phyloP scores from a whole-genome alignment of 2,113 vertebrate genomes.

The Danionella cerebrum region DNA sequence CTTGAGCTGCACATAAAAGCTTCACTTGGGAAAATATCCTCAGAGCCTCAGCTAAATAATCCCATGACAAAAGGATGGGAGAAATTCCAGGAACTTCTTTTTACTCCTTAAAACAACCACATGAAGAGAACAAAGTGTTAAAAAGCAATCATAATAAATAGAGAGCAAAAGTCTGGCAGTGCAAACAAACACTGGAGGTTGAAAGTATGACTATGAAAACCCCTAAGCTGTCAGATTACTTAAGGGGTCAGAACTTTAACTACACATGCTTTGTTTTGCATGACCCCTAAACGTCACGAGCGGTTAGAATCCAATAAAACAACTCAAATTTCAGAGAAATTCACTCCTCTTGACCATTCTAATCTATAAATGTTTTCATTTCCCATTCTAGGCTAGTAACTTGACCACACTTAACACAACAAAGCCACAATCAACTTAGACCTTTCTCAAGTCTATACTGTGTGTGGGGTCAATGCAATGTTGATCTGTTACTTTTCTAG shows the following conservation, averaged over 20 bases:
- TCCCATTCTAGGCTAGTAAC: too few relatives aligned
- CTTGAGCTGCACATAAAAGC: slow-evolving; percentile 1
- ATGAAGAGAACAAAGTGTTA: slow-evolving; percentile 18
- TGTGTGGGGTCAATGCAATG: too few relatives aligned
- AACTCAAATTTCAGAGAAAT: slow-evolving; percentile 52
- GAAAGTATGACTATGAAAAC: slow-evolving; percentile 48
- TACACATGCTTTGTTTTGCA: slow-evolving; percentile 48
- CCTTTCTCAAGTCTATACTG: too few relatives aligned
- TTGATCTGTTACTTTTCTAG: too few relatives aligned
- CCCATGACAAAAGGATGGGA: slow-evolving; percentile 4
- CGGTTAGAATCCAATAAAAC: slow-evolving; percentile 63
- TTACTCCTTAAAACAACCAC: background rate
- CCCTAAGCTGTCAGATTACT: slow-evolving; percentile 58
- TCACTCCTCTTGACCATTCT: slow-evolving; percentile 58
- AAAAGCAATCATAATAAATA: slow-evolving; percentile 45
- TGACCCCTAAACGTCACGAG: slow-evolving; percentile 51
- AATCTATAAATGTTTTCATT: slow-evolving; percentile 49
- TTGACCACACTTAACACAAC: slow-evolving; percentile 49
- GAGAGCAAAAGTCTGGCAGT: slow-evolving; percentile 36
- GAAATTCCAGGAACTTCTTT: slow-evolving; percentile 12
- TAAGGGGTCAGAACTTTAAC: slow-evolving; percentile 51
- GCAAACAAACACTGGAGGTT: slow-evolving; percentile 52
- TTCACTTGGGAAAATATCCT: slow-evolving; percentile 30
- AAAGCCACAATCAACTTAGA: background rate
- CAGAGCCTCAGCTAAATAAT: slow-evolving; percentile 5